Evolutionary conservation across 1,140 invertebrate genomes (phyloP).

Genomic region (Mya arenaria): DNA sequence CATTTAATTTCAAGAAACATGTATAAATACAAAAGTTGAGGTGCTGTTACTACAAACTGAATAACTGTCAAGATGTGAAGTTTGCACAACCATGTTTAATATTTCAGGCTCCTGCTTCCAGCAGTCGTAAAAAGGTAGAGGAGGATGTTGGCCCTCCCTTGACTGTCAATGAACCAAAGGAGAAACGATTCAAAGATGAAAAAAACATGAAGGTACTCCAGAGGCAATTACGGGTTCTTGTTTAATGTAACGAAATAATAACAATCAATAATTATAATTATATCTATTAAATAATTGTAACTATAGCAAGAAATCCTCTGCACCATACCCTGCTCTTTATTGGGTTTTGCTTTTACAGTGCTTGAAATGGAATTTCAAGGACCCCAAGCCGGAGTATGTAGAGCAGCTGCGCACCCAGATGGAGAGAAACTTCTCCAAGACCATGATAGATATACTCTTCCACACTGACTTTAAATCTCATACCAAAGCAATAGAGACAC

Average conservation of each 20-base stretch:
- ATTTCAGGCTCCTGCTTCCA: conserved; percentile 63
- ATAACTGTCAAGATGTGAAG: too few species aligned
- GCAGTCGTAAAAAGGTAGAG: conserved; percentile 89
- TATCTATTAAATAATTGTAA: too few species aligned
- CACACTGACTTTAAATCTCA: conserved; percentile 98
- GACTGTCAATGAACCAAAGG: conserved; percentile 92
- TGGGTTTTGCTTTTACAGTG: conserved; percentile 76
- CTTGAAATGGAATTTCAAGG: conserved; percentile 98
- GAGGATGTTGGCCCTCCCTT: conserved; percentile 91
- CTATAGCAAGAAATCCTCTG: too few species aligned
- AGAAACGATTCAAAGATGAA: conserved; percentile 95
- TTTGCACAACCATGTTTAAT: not conserved
- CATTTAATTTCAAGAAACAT: too few species aligned
- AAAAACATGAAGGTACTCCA: conserved; percentile 90
- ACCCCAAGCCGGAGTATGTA: conserved; percentile 95
- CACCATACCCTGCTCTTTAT: too few species aligned
- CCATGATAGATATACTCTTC: conserved; percentile 94
- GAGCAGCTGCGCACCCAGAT: conserved; percentile 96
- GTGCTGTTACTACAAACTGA: too few species aligned
- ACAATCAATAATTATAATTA: too few species aligned
- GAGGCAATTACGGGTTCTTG: too few species aligned
- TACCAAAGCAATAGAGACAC: conserved; percentile 95
- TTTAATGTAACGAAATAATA: too few species aligned
- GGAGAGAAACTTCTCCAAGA: conserved; percentile 90
- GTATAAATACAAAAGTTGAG: too few species aligned